A percentile compares a stretch with the other conserved stretches of the same genome.
phyloP scores from a whole-genome alignment of 2,113 vertebrate genomes.

The Eclectus roratus region DNA sequence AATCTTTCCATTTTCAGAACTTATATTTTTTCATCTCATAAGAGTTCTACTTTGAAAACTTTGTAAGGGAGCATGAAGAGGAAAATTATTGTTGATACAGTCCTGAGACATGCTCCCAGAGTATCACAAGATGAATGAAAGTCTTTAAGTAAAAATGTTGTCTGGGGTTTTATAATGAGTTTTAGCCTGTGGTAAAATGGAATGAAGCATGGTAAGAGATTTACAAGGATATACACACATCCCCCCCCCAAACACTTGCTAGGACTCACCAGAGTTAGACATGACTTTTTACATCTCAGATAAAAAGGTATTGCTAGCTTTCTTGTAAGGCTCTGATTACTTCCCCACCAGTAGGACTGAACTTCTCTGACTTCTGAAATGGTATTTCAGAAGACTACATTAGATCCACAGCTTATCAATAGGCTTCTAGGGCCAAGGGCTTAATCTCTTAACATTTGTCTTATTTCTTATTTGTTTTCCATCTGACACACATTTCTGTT shows the following conservation, averaged over 20 bases:
- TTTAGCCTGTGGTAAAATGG: neutral
- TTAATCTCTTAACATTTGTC: neutral
- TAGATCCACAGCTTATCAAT: neutral
- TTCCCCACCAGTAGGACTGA: neutral
- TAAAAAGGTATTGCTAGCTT: neutral
- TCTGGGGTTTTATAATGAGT: neutral
- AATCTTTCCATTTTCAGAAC: neutral
- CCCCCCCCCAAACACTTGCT: neutral
- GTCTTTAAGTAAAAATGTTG: neutral
- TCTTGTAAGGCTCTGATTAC: neutral
- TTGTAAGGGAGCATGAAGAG: neutral
- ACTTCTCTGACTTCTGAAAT: neutral
- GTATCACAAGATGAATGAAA: neutral
- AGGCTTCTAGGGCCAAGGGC: neutral
- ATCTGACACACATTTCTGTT: neutral
- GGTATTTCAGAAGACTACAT: neutral
- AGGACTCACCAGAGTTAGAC: neutral
- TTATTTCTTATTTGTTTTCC: neutral
- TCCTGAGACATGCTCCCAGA: neutral
- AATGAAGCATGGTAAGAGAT: neutral
- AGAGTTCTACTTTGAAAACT: neutral
- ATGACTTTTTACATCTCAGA: neutral
- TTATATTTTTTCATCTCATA: neutral
- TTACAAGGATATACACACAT: neutral
- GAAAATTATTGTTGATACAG: neutral